A percentile compares a stretch with the other conserved stretches of the same genome.
These are phyloP conservation scores for Zoanthus sansibaricus DNA, from an alignment of 92 coral and sea anemone species.

Conservation along the genomic window DNA sequence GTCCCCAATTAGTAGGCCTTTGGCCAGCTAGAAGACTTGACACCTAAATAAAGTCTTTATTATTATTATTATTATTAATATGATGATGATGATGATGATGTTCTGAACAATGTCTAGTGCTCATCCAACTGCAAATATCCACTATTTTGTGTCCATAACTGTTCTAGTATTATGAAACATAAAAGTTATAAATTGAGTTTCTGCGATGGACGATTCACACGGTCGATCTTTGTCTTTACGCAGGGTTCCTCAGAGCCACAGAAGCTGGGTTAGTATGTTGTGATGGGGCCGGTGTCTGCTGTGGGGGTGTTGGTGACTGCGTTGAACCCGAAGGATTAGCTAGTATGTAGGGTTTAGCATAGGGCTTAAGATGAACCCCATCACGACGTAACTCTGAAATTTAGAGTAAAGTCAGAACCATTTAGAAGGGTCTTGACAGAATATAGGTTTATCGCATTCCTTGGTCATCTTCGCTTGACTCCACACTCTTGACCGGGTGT, in stretches of 20 bases:
- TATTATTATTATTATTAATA: no score
- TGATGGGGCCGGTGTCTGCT: background rate
- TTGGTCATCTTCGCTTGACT: slow-evolving; percentile 34
- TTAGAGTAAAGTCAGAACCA: no score
- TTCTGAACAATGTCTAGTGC: slow-evolving; percentile 14
- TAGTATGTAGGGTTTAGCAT: slow-evolving; percentile 19
- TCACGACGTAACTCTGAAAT: slow-evolving; percentile 50
- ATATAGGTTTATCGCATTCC: no score
- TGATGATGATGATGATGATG: background rate
- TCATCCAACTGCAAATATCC: slow-evolving; percentile 8
- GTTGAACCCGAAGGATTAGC: background rate
- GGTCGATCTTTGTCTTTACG: background rate
- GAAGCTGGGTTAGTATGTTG: background rate
- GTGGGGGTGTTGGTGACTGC: background rate
- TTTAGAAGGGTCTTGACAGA: no score
- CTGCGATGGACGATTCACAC: slow-evolving; percentile 9
- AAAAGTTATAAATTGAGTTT: background rate
- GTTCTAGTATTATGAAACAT: background rate
- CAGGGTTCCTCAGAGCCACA: slow-evolving; percentile 4
- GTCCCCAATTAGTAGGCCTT: no score
- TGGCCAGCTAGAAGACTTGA: no score
- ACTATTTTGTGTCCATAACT: slow-evolving; percentile 20
- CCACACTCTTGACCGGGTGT: slow-evolving; percentile 41
- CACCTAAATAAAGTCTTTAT: no score
- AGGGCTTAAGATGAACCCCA: background rate